Base-by-base conservation (phyloP, 2,888 invertebrate genomes). In the Caenorhabditis sp. region DNA sequence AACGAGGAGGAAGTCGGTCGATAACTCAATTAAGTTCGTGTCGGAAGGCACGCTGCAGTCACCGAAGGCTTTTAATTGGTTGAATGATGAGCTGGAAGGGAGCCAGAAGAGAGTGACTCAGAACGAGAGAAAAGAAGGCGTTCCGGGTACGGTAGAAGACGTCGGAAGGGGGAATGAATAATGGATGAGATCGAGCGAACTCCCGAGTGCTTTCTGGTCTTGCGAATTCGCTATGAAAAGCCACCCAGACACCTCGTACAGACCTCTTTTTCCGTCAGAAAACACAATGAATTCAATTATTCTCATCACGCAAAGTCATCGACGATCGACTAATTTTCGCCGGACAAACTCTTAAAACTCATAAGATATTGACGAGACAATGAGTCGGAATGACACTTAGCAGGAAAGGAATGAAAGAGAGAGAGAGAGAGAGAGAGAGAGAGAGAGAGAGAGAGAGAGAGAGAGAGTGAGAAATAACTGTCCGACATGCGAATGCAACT, bases 331-430 rank as follows among this genome's bases (percentile, higher is more conserved):
- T 52, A 68, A 58, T 43, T 68, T 46, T n/a, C n/a, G n/a, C n/a
- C n/a, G n/a, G 15, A 35, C 35, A 35, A 52, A 20, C 13, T 48
- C 59, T 20, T 41, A 59, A 48, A 55, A 53, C 61, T 55, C 53
- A 70, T 70, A 43, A 55, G 61, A 70, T 55, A 70, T 61, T 70
- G 61, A 61, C 55, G 70, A 61, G 61, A 61, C 53, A 61, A 46
- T 61, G 53, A 53, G 61, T 39, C 46, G 53, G 26, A 26, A 53
- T 61, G 61, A 59, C 58, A 65, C 17, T 32, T 32, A 41, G 52
- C 13, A 37, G 20, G 52, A 43, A 30, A 27, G 26, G 32, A 39
- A 22, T 32, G 46, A 26, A 20, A 27, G 41, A 30, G 32, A 26
- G 50, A 58, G 30, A 39, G 30, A 50, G 37, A 24, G 17, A 27